A percentile compares a stretch with the other conserved stretches of the same genome.
Conservation (phyloP, 1,140 invertebrate genomes). For the Ostrea edulis region DNA sequence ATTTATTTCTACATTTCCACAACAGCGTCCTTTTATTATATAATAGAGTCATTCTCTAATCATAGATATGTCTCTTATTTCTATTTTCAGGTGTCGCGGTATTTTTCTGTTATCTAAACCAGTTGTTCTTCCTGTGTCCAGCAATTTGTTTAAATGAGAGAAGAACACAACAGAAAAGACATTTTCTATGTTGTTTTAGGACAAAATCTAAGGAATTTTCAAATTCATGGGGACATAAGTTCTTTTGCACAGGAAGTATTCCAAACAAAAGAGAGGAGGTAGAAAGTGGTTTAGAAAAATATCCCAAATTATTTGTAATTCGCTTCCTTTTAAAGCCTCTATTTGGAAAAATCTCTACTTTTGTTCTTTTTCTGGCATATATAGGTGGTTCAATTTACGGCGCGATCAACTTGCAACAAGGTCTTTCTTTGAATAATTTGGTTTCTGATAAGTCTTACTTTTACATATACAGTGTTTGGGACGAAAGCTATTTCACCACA, state of each 20-base stretch:
- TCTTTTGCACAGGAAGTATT: conserved; percentile 82
- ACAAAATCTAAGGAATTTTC: conserved; percentile 41
- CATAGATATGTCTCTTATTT: too few relatives aligned
- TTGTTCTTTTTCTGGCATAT: conserved; percentile 90
- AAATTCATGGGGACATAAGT: conserved; percentile 52
- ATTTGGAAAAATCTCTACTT: conserved; percentile 82
- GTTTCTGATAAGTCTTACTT: conserved; percentile 76
- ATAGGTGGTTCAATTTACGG: conserved; percentile 92
- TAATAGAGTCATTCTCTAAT: neutral
- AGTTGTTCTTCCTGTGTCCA: conserved; percentile 95
- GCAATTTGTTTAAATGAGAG: conserved; percentile 94
- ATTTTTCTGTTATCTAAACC: conserved; percentile 95
- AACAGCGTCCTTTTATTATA: neutral
- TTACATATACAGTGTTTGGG: conserved; percentile 45
- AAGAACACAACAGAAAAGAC: conserved; percentile 92
- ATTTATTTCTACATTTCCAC: conserved; percentile 48
- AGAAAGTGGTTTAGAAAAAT: conserved; percentile 64
- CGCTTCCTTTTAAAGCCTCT: conserved; percentile 52
- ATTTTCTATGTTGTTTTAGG: conserved; percentile 86
- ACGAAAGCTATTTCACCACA: conserved; percentile 85
- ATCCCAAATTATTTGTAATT: conserved; percentile 50
- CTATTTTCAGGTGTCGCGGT: conserved; percentile 91
- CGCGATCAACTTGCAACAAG: conserved; percentile 89
- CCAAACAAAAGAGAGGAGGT: conserved; percentile 53
- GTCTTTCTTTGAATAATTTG: conserved; percentile 85